Percentiles rank a stretch among this genome's conserved stretches.
These are phyloP conservation scores for Drosophila nigricruria DNA, from an alignment of 2,888 invertebrate genomes.

Conservation along the genomic window DNA sequence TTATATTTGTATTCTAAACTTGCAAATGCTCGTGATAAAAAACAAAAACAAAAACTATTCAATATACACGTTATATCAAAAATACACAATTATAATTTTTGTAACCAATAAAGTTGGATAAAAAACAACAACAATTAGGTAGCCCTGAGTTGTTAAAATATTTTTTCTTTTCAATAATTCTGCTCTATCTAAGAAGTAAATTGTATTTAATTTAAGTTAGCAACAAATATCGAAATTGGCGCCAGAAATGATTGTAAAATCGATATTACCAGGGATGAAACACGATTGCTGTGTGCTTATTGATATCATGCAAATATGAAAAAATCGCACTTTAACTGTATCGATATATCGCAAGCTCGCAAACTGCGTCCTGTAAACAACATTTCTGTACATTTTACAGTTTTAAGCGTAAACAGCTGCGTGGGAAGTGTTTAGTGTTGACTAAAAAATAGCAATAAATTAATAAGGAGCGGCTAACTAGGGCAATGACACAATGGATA, in stretches of 20 bases:
- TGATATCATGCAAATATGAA: background rate
- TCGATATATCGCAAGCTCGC: background rate
- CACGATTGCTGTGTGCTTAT: too few species aligned
- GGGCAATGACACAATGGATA: constrained; percentile 40
- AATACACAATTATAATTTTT: constrained; percentile 4
- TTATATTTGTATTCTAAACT: background rate
- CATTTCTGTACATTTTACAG: background rate
- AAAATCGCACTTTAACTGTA: background rate
- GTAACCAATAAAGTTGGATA: background rate
- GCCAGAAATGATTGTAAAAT: background rate
- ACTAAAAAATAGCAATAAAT: background rate
- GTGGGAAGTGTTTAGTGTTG: background rate
- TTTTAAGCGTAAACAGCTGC: background rate
- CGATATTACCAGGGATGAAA: background rate
- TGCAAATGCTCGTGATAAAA: constrained; percentile 19
- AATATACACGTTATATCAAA: constrained; percentile 2
- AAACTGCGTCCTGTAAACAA: background rate
- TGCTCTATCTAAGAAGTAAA: too few species aligned
- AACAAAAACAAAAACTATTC: too few species aligned
- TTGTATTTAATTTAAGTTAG: too few species aligned
- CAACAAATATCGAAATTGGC: background rate
- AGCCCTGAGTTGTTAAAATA: background rate
- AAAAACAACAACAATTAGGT: background rate
- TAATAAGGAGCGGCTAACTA: background rate
- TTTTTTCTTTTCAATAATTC: background rate